Evolutionary conservation across 2,888 invertebrate species (phyloP).

Genomic region (Augiades crinisus): DNA sequence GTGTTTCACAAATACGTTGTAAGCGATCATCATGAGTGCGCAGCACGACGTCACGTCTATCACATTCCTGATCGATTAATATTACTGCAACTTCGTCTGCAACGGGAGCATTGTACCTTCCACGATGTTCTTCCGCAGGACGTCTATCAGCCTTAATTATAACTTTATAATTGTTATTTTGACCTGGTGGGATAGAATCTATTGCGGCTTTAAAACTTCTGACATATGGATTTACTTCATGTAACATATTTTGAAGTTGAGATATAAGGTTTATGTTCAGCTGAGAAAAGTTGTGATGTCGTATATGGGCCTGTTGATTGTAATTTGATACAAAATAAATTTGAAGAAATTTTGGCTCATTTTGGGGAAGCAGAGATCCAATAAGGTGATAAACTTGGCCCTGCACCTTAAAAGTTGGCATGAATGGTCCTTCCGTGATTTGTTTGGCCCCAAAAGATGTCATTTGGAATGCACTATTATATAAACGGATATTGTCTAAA

Average conservation of each 20-base stretch:
- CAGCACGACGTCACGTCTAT: slow-evolving; percentile 30
- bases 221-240: slow-evolving; percentile 29
- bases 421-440: slow-evolving; percentile 31
- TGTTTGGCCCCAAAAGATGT: slow-evolving; percentile 36
- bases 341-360: slow-evolving; percentile 33
- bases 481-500: slow-evolving; percentile 29
- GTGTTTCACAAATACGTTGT: slow-evolving; percentile 30
- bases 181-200: slow-evolving; percentile 21
- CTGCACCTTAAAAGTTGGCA: slow-evolving; percentile 38
- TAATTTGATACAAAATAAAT: slow-evolving; percentile 37
- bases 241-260: slow-evolving; percentile 34
- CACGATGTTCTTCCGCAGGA: slow-evolving; percentile 26
- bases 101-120: slow-evolving; percentile 32
- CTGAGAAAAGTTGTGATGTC: slow-evolving; percentile 23
- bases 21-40: slow-evolving; percentile 23
- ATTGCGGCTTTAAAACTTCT: slow-evolving; percentile 31
- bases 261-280: slow-evolving; percentile 30
- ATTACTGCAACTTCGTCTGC: slow-evolving; percentile 34
- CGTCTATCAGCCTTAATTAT: slow-evolving; percentile 30
- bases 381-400: slow-evolving; percentile 16
- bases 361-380: neutral
- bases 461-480: slow-evolving; percentile 34
- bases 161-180: slow-evolving; percentile 21
- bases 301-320: slow-evolving; percentile 29
- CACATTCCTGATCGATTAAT: slow-evolving; percentile 30